These are phyloP conservation scores for Nixonia krombeini DNA, from an alignment of 1,140 invertebrate species.

Conservation along the genomic window DNA sequence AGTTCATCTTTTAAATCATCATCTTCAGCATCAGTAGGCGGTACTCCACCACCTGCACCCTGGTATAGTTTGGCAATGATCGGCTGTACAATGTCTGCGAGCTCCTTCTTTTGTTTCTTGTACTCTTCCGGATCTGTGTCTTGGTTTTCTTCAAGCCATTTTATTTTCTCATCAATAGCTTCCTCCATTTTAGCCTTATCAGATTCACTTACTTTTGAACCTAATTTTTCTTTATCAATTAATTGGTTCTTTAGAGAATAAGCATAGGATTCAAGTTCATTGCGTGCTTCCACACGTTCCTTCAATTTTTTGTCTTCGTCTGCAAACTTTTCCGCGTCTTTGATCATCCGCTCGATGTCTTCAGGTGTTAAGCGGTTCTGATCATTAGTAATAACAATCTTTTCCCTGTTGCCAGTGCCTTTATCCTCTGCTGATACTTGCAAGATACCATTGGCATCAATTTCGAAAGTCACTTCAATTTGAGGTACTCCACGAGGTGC, in stretches of 20 bases:
- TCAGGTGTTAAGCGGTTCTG: slow-evolving; percentile 97
- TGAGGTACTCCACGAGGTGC: slow-evolving; percentile 98
- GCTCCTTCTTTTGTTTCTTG: slow-evolving; percentile 97
- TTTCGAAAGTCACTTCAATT: slow-evolving; percentile 99
- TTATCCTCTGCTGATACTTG: slow-evolving; percentile 98
- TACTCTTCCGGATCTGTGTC: slow-evolving; percentile 95
- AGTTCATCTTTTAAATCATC: slow-evolving; percentile 91
- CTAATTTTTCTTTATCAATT: slow-evolving; percentile 97
- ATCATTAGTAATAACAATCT: slow-evolving; percentile 99
- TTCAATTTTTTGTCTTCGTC: slow-evolving; percentile 99
- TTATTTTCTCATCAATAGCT: slow-evolving; percentile 96
- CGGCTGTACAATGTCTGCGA: slow-evolving; percentile 96
- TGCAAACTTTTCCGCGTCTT: slow-evolving; percentile 98
- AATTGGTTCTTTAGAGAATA: slow-evolving; percentile 99
- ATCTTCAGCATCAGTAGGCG: slow-evolving; percentile 75
- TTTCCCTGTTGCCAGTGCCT: slow-evolving; percentile 97
- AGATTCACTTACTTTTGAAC: slow-evolving; percentile 88
- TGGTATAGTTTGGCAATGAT: slow-evolving; percentile 98
- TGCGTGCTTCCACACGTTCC: slow-evolving; percentile 95
- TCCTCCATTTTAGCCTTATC: slow-evolving; percentile 97
- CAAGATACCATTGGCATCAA: slow-evolving; percentile 98
- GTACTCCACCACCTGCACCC: slow-evolving; percentile 83
- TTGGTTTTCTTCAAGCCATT: slow-evolving; percentile 97
- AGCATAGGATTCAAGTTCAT: slow-evolving; percentile 96
- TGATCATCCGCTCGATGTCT: slow-evolving; percentile 99